Conservation (phyloP, 2,797 vertebrate genomes). For the Xiphorhynchus erythropygius region DNA sequence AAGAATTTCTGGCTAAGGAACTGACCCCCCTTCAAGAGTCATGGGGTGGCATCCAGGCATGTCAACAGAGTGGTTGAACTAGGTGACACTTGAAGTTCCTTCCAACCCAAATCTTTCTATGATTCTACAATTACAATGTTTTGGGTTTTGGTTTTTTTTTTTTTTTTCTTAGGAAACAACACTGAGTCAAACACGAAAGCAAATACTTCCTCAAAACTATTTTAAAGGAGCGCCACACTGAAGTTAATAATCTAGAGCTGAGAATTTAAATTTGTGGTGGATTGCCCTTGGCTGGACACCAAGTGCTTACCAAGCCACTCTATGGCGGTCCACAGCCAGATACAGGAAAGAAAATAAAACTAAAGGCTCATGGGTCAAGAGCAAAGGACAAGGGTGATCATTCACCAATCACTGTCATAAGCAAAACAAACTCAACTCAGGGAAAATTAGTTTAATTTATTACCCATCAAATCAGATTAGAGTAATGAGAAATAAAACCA, state of each 20-base stretch:
- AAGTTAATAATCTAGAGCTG: background rate
- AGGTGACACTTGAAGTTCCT: background rate
- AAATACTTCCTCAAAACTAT: background rate
- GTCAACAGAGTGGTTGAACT: background rate
- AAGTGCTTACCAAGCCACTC: background rate
- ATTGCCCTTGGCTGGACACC: background rate
- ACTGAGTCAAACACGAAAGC: background rate
- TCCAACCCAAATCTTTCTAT: background rate
- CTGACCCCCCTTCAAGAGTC: background rate
- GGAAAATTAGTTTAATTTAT: background rate
- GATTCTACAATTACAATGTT: background rate
- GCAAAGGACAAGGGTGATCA: background rate
- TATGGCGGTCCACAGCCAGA: background rate
- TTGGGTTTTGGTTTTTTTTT: background rate
- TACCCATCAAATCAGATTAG: background rate
- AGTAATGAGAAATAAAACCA: background rate
- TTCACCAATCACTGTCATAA: background rate
- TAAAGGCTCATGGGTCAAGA: background rate
- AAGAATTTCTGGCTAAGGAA: background rate
- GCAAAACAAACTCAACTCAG: background rate
- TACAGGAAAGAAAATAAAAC: background rate
- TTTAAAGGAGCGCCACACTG: background rate
- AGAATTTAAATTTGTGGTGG: background rate
- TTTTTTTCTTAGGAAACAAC: background rate
- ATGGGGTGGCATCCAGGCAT: rapidly evolving